Evolutionary conservation across 2,888 invertebrate species (phyloP).

Genomic region (Dascillus cervinus): DNA sequence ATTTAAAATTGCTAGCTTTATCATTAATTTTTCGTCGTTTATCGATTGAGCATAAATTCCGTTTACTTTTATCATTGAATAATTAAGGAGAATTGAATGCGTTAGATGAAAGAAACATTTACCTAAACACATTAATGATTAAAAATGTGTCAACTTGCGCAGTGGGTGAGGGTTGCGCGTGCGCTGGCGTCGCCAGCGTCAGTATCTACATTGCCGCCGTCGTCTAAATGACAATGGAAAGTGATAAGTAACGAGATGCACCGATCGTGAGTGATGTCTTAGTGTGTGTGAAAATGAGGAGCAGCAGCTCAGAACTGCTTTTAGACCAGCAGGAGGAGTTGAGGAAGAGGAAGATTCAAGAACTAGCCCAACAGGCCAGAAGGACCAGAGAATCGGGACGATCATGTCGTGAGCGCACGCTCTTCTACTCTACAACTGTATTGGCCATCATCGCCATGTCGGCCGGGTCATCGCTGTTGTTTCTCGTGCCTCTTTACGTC

Average conservation of each 20-base stretch:
- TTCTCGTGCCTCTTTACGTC: slow-evolving; percentile 67
- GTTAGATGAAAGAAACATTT: too few relatives aligned
- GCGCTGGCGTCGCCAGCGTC: not conserved
- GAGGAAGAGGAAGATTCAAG: slow-evolving; percentile 54
- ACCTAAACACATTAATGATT: not conserved
- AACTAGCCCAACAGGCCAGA: slow-evolving; percentile 42
- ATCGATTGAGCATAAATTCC: too few relatives aligned
- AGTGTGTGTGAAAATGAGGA: slow-evolving; percentile 50
- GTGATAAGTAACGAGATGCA: not conserved
- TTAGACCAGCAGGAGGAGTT: slow-evolving; percentile 67
- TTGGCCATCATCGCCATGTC: slow-evolving; percentile 63
- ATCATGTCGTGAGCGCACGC: slow-evolving; percentile 58
- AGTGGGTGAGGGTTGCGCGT: not conserved
- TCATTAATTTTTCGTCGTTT: too few relatives aligned
- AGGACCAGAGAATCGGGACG: slow-evolving; percentile 42
- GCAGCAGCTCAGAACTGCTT: slow-evolving; percentile 71
- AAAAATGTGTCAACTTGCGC: not conserved
- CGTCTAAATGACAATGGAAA: not conserved
- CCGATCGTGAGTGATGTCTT: slow-evolving; percentile 29
- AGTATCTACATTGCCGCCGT: too few relatives aligned
- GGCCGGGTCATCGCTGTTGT: slow-evolving; percentile 63
- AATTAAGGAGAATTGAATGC: too few relatives aligned
- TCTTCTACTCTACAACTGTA: slow-evolving; percentile 64
- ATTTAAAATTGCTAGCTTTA: too few relatives aligned
- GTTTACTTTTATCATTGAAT: too few relatives aligned